Conservation (phyloP, 2,797 vertebrate genomes). For the Enteromius thamalakanensis region DNA sequence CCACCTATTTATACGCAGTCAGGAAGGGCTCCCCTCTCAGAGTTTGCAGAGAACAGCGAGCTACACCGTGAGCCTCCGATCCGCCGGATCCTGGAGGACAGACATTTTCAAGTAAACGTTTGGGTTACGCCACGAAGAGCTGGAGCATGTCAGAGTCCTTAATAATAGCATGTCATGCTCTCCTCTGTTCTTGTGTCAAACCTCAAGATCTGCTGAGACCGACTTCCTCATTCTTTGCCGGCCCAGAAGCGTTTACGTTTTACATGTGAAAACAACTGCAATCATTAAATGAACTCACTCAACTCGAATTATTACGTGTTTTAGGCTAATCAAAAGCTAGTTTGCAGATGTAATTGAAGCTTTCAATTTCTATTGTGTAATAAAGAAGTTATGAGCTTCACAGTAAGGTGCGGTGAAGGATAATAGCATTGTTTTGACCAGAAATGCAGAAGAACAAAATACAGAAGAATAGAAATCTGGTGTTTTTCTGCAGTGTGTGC, state of each 20-base stretch:
- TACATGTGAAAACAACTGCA: background rate
- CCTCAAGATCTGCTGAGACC: background rate
- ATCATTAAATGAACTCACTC: background rate
- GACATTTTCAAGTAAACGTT: background rate
- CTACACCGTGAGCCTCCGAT: background rate
- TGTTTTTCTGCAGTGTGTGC: background rate
- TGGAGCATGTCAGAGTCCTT: slow-evolving; percentile 14
- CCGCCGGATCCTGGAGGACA: background rate
- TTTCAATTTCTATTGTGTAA: background rate
- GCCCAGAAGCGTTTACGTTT: background rate
- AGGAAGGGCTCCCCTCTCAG: slow-evolving; percentile 41
- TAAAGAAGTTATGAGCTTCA: background rate
- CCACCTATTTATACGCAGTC: slow-evolving; percentile 74
- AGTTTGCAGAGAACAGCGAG: slow-evolving; percentile 34
- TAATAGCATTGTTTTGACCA: background rate
- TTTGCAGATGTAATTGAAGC: background rate
- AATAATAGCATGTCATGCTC: slow-evolving; percentile 12
- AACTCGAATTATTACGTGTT: background rate
- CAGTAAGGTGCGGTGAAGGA: background rate
- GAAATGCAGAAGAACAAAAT: background rate
- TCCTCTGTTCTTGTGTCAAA: slow-evolving; percentile 5
- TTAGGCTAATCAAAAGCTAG: background rate
- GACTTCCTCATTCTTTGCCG: slow-evolving; percentile 33
- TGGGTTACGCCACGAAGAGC: background rate
- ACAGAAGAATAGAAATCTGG: background rate